Evolutionary conservation across 2,797 vertebrate genomes (phyloP).

Genomic region (Phataginus tetradactyla): DNA sequence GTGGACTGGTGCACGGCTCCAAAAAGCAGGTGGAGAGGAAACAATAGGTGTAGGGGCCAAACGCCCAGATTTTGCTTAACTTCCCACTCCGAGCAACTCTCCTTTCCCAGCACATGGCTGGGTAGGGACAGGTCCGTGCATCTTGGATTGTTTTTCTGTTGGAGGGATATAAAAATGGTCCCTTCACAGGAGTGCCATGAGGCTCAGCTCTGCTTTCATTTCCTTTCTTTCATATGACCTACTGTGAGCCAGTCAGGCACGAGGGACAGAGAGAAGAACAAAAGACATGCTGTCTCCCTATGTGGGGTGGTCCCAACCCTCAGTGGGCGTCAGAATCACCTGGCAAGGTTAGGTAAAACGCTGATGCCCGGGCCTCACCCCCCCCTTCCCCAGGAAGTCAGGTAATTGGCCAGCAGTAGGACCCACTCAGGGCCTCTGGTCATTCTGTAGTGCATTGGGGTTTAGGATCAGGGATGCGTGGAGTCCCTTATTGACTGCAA

Average conservation of each 20-base stretch:
- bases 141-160: background rate
- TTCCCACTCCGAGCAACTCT: background rate
- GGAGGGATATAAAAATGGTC: background rate
- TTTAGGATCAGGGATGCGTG: background rate
- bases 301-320: too few species aligned
- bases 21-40: background rate
- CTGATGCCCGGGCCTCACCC: background rate
- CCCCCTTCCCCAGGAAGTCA: background rate
- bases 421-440: background rate
- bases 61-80: background rate
- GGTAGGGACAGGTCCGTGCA: too few species aligned
- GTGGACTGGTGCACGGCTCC: background rate
- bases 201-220: background rate
- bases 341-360: background rate
- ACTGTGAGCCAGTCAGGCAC: background rate
- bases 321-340: background rate
- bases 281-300: background rate
- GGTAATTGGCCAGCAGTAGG: rapidly evolving
- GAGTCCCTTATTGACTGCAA: too few species aligned
- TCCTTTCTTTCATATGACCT: background rate
- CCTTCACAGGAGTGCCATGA: background rate
- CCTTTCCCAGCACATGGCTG: background rate
- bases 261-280: background rate
- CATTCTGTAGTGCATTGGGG: background rate
- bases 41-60: rapidly evolving